Percentiles rank a stretch among this genome's conserved stretches.
These are phyloP conservation scores for Achroia grisella DNA, from an alignment of 1,140 invertebrate genomes.

Conservation along the genomic window DNA sequence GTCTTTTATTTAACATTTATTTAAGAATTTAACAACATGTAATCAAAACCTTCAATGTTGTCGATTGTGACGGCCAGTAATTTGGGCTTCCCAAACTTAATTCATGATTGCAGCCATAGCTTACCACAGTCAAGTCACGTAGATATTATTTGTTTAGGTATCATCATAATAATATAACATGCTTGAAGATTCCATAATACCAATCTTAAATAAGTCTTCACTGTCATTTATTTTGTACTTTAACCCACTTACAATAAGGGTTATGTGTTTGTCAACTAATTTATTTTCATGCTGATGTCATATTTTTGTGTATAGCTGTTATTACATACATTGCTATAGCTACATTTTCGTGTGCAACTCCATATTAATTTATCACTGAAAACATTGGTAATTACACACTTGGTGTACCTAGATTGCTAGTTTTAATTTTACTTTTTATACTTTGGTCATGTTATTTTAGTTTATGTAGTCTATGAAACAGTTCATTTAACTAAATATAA, in stretches of 20 bases:
- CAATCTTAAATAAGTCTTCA: background rate
- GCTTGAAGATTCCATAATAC: background rate
- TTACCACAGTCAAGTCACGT: background rate
- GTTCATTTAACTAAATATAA: no score
- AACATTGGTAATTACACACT: no score
- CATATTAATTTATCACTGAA: no score
- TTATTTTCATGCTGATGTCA: background rate
- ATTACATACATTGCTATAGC: no score
- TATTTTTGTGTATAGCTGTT: background rate
- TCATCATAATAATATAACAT: background rate
- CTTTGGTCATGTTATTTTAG: no score
- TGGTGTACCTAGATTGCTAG: no score
- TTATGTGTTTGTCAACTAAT: background rate
- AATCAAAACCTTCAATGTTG: background rate
- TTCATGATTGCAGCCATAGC: slow-evolving; percentile 1
- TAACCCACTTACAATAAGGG: background rate
- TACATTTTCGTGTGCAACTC: no score
- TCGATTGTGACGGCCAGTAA: background rate
- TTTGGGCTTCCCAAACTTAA: background rate
- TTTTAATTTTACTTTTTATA: no score
- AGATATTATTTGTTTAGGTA: slow-evolving; percentile 5
- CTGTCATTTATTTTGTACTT: background rate
- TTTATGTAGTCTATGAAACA: no score
- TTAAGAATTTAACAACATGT: no score
- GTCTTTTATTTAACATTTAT: no score